Evolutionary conservation across 2,797 vertebrate species (phyloP).

Genomic region (Sebastolobus alascanus): DNA sequence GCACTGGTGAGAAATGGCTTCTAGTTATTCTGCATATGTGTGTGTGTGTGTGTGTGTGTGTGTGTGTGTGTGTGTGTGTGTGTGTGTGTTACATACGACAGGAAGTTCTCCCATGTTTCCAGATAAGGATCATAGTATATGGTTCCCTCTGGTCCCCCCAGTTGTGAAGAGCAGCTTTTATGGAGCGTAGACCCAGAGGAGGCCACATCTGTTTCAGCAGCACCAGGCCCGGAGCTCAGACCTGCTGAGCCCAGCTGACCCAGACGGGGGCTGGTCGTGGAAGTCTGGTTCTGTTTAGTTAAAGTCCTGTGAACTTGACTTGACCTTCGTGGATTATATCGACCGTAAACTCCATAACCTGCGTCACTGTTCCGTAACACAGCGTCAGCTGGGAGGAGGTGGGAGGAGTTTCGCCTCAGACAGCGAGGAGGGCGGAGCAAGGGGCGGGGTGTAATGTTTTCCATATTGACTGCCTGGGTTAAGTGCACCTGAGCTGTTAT

Average conservation of each 20-base stretch:
- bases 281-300: constrained; percentile 25
- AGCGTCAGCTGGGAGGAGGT: constrained; percentile 78
- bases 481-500: not conserved
- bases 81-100: constrained; percentile 87
- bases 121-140: constrained; percentile 72
- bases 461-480: not conserved
- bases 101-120: constrained; percentile 87
- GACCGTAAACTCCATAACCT: constrained; percentile 79
- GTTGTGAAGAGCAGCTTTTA: constrained; percentile 65
- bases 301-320: constrained; percentile 62
- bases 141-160: constrained; percentile 36
- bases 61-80: constrained; percentile 3
- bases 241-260: constrained; percentile 14
- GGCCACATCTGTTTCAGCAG: not conserved
- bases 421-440: constrained; percentile 83
- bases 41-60: constrained; percentile 18
- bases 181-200: constrained; percentile 29
- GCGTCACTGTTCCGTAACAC: constrained; percentile 21
- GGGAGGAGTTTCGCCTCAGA: constrained; percentile 86
- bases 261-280: constrained; percentile 38
- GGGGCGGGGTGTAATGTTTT: constrained; percentile 58
- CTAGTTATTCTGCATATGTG: no score
- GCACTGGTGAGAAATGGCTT: no score
- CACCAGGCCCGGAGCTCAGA: constrained; percentile 15
- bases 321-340: constrained; percentile 76